A percentile compares a stretch with the other conserved stretches of the same genome.
These are phyloP conservation scores for Steatornis caripensis DNA, from an alignment of 2,113 vertebrate genomes.

Conservation along the genomic window DNA sequence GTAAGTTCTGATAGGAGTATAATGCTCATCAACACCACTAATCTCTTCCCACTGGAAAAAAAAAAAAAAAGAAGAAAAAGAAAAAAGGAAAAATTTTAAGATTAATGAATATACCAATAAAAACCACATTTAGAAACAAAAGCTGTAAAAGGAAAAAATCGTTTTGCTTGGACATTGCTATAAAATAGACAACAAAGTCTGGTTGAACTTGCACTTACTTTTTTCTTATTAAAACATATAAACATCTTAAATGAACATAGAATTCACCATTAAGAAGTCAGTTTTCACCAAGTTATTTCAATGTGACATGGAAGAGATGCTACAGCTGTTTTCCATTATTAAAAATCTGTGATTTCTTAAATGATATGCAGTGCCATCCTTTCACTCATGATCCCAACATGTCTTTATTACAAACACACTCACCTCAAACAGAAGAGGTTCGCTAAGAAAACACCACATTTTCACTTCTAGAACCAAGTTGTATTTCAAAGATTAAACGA, in stretches of 20 bases:
- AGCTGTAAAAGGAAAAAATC: neutral
- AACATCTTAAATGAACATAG: neutral
- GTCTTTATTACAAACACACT: neutral
- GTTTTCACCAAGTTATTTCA: neutral
- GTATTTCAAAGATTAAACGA: neutral
- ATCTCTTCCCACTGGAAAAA: slow-evolving; percentile 94
- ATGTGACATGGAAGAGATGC: neutral
- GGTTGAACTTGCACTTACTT: neutral
- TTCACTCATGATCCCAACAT: neutral
- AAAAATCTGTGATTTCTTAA: neutral
- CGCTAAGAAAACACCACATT: neutral
- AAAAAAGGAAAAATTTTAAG: neutral
- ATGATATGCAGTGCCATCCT: neutral
- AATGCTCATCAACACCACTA: slow-evolving; percentile 96
- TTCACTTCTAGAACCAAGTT: neutral
- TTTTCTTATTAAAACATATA: neutral
- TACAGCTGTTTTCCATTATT: neutral
- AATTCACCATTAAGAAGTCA: neutral
- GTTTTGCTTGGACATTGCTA: neutral
- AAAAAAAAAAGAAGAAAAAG: neutral
- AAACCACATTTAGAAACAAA: neutral
- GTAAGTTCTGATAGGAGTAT: slow-evolving; percentile 97
- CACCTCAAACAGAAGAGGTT: neutral
- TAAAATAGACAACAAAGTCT: neutral
- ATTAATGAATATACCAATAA: neutral